Conservation (phyloP, 2,888 invertebrate species). For the Terebella lapidaria region DNA sequence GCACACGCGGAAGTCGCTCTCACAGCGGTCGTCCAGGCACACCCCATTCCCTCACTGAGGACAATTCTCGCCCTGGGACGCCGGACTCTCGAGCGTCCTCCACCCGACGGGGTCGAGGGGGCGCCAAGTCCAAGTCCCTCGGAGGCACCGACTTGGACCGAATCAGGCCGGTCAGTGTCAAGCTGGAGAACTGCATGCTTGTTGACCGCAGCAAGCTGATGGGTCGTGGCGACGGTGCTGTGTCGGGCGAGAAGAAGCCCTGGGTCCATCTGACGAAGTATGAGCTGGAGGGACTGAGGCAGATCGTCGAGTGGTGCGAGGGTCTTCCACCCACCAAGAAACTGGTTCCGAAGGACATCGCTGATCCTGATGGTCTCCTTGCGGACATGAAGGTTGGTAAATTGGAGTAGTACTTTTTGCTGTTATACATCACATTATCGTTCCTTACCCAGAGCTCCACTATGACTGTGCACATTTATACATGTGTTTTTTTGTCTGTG, state of each 20-base stretch:
- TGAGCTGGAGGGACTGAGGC: slow-evolving; percentile 53
- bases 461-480: slow-evolving; percentile 4
- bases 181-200: slow-evolving; percentile 20
- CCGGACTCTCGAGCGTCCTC: no score
- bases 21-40: no score
- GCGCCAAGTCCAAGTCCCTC: no score
- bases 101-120: no score
- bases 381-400: slow-evolving; percentile 66
- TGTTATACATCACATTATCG: no score
- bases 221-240: neutral
- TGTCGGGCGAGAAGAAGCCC: neutral
- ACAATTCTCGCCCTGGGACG: no score
- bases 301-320: slow-evolving; percentile 80
- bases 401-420: no score
- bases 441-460: no score
- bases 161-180: slow-evolving; percentile 22
- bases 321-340: slow-evolving; percentile 83
- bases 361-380: slow-evolving; percentile 82
- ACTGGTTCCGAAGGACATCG: slow-evolving; percentile 83
- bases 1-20: no score
- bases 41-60: no score
- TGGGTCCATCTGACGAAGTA: slow-evolving; percentile 33
- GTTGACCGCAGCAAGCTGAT: neutral
- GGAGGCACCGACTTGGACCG: no score
- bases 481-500: neutral